Evolutionary conservation across 2,888 invertebrate genomes (phyloP), one percentile per base, ranked within the genome.

Genomic region (Latrodectus elegans): DNA sequence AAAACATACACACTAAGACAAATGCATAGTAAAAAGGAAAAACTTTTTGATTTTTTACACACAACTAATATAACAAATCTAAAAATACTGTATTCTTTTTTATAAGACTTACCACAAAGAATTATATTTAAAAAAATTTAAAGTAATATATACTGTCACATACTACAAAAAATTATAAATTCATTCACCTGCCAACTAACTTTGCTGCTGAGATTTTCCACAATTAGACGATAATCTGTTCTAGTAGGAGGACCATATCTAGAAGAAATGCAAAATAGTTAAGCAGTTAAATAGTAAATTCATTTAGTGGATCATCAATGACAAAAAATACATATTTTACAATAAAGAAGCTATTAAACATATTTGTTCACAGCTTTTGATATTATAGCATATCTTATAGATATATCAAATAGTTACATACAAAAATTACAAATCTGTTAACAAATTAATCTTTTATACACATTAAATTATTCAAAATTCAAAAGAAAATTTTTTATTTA

Each of bases 171-270:
- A n/a, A 73, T 17, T 53, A 6, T n/a, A 73, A 60, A 38, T n/a
- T 8, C 15, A 81, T 95, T 95, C 96, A 99, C 99, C 98, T 99
- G 99, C 99, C 99, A 99, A 94, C 98, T 99, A 92, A 99, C 98
- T 91, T 98, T 95, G 92, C 97, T 98, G 90, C 98, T 99, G 90
- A 99, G 94, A 94, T 99, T 99, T 93, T 99, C 99, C 91, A 99
- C 98, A 92, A 97, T 95, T 90, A 99, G 94, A 91, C 99, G 95
- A 93, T 98, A 97, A 93, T 99, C 98, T 91, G 99, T 99, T 91
- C 99, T 95, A 91, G 97, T 97, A 84, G 99, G 99, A 91, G 99
- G 98, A 90, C 99, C 99, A 93, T 98, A 90, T 55, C 90, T 90
- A 72, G 12, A 60, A 60, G 12, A 55, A 55, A 55, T 11, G n/a